A percentile compares a stretch with the other conserved stretches of the same genome.
These are phyloP conservation scores for Periphyllus acericola DNA, from an alignment of 2,888 invertebrate genomes.

Conservation along the genomic window DNA sequence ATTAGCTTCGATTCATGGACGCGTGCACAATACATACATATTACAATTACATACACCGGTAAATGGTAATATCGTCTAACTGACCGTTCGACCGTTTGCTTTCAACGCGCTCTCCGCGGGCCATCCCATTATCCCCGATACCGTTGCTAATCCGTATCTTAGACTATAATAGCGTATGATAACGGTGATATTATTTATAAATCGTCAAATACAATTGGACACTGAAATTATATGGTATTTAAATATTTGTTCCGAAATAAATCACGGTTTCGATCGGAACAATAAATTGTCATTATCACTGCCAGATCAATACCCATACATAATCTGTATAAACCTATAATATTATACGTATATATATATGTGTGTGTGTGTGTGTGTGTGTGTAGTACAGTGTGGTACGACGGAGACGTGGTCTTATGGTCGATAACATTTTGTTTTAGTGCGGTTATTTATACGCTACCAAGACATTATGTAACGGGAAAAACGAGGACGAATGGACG, in stretches of 20 bases:
- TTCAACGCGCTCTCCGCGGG: neutral
- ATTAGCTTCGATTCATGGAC: no score
- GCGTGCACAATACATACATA: no score
- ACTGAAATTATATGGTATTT: neutral
- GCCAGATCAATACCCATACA: neutral
- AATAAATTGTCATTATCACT: neutral
- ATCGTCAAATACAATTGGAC: neutral
- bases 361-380: neutral
- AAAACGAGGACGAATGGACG: neutral
- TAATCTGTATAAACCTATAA: no score
- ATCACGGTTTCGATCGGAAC: neutral
- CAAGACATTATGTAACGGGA: neutral
- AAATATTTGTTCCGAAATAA: constrained; percentile 20
- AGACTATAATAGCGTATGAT: neutral
- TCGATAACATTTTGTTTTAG: neutral
- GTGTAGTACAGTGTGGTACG: neutral
- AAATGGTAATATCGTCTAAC: neutral
- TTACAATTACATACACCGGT: no score
- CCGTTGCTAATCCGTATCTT: neutral
- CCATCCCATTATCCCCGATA: neutral
- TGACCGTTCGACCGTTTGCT: neutral
- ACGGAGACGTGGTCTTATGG: neutral
- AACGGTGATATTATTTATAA: neutral
- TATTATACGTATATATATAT: neutral
- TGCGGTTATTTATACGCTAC: neutral